Conservation (phyloP, 1,140 invertebrate genomes). For the Lasioglossum baleicum region DNA sequence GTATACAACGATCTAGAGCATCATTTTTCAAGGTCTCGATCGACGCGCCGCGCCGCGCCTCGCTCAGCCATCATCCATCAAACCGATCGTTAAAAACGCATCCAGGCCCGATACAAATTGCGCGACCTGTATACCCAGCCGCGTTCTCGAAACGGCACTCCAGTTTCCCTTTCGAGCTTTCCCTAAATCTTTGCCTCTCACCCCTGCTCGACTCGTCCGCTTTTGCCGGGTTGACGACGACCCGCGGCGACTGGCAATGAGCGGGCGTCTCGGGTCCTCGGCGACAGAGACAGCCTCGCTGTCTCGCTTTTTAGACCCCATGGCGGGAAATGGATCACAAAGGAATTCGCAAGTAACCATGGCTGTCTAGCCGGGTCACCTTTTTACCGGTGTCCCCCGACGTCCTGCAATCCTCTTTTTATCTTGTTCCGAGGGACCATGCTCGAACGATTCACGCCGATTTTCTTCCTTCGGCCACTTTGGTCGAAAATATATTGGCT, state of each 20-base stretch:
- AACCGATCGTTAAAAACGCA: constrained; percentile 79
- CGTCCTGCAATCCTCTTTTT: neutral
- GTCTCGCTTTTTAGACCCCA: neutral
- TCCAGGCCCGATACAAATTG: constrained; percentile 74
- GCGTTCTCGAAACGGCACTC: neutral
- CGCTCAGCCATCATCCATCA: constrained; percentile 75
- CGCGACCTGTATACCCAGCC: constrained; percentile 51
- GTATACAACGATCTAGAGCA: constrained; percentile 54
- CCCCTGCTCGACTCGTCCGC: neutral
- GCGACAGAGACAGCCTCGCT: neutral
- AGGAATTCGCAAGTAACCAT: constrained; percentile 24
- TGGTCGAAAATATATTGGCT: no score
- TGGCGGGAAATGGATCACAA: constrained; percentile 4
- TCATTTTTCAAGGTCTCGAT: constrained; percentile 78
- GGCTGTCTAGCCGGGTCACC: neutral
- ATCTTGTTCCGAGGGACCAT: neutral
- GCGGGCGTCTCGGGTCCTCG: neutral
- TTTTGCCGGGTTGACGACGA: neutral
- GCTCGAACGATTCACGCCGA: neutral
- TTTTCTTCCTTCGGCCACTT: neutral
- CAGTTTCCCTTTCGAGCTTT: constrained; percentile 36
- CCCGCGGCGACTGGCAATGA: constrained; percentile 16
- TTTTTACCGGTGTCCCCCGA: neutral
- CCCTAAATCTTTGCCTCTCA: constrained; percentile 6
- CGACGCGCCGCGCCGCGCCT: constrained; percentile 41